A percentile compares a stretch with the other conserved stretches of the same genome.
These are phyloP conservation scores for Chrysolina haemoptera DNA, from an alignment of 2,888 invertebrate genomes.

Conservation along the genomic window DNA sequence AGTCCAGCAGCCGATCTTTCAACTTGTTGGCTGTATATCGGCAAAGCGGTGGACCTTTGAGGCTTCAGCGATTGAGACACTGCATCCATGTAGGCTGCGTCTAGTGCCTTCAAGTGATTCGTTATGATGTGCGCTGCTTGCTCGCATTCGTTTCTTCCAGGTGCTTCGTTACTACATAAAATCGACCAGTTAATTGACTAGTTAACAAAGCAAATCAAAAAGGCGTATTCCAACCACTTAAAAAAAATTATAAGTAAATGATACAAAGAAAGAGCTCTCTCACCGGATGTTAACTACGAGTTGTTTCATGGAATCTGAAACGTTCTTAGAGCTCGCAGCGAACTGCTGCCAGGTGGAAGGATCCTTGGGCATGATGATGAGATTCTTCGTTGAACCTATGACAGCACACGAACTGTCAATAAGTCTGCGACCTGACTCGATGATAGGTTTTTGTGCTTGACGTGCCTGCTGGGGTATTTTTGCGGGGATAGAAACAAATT, in stretches of 20 bases:
- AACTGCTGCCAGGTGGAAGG: constrained; percentile 95
- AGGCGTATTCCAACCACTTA: too few relatives aligned
- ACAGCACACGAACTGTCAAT: constrained; percentile 92
- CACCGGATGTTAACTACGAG: constrained; percentile 92
- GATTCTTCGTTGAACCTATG: constrained; percentile 90
- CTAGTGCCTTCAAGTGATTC: constrained; percentile 84
- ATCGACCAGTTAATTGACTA: background rate
- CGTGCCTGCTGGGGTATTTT: constrained; percentile 89
- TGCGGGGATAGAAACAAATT: constrained; percentile 94
- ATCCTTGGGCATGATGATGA: constrained; percentile 92
- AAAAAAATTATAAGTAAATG: too few relatives aligned
- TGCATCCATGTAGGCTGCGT: constrained; percentile 89
- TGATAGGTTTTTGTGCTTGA: constrained; percentile 89
- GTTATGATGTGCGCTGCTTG: constrained; percentile 85
- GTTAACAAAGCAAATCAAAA: too few relatives aligned
- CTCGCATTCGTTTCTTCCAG: constrained; percentile 95
- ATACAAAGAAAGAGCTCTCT: constrained; percentile 37
- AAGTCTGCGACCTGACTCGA: constrained; percentile 83
- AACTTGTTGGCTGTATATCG: constrained; percentile 71
- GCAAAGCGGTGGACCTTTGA: constrained; percentile 65
- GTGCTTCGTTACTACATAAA: constrained; percentile 87
- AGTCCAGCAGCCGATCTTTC: constrained; percentile 82
- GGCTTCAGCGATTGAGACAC: constrained; percentile 71
- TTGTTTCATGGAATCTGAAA: constrained; percentile 96
- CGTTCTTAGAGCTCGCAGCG: constrained; percentile 93